These are phyloP conservation scores for Semibalanus balanoides DNA, from an alignment of 1,140 invertebrate species.

Conservation along the genomic window DNA sequence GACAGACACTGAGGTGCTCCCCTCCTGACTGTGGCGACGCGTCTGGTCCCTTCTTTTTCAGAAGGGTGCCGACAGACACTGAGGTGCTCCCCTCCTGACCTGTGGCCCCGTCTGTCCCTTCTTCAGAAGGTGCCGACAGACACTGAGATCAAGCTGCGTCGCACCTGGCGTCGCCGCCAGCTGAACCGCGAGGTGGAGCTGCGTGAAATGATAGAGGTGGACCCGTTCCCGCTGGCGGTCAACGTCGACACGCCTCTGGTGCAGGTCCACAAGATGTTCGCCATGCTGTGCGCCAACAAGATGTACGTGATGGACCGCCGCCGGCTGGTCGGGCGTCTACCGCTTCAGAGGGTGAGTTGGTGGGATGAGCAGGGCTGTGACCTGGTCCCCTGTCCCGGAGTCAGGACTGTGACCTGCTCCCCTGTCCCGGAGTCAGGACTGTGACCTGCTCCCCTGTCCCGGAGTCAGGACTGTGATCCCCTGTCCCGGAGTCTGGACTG, in stretches of 20 bases:
- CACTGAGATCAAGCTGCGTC: neutral
- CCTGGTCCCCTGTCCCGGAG: too few relatives aligned
- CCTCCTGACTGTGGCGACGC: too few relatives aligned
- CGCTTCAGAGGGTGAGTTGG: neutral
- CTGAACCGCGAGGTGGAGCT: neutral
- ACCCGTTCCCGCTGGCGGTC: conserved; percentile 1
- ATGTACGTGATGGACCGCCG: neutral
- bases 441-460: too few relatives aligned
- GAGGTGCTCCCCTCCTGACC: too few relatives aligned
- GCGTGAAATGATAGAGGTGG: neutral
- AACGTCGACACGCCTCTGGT: neutral
- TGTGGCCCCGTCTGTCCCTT: too few relatives aligned
- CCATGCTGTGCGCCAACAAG: conserved; percentile 4
- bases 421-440: too few relatives aligned
- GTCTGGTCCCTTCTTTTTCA: too few relatives aligned
- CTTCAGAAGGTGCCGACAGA: neutral
- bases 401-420: too few relatives aligned
- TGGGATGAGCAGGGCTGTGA: neutral
- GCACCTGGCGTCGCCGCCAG: neutral
- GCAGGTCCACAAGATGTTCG: conserved; percentile 3
- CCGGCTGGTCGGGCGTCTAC: neutral
- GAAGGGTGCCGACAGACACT: too few relatives aligned
- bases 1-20: neutral
- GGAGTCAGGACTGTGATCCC: too few relatives aligned
- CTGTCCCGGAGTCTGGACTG: too few relatives aligned